Base-by-base conservation (phyloP, 2,113 vertebrate species). In the Nothoprocta pentlandii region DNA sequence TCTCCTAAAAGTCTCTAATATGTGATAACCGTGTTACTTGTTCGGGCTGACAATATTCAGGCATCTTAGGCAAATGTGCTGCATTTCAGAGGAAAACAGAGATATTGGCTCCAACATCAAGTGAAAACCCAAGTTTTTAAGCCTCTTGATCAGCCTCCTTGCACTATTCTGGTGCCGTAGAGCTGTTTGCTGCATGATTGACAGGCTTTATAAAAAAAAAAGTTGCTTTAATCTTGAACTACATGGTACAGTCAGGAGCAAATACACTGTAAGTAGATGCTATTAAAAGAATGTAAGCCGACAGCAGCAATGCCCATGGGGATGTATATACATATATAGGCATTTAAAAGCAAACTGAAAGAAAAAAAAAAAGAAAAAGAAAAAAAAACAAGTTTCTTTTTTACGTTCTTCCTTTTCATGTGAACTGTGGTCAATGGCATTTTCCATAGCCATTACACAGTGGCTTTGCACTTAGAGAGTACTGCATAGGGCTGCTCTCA, bases 261-360 rank as follows among this genome's bases (percentile, higher is more conserved):
- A 12, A 25, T 62, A 3, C 46, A 16, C 22, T 68, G n/a, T 42
- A 80, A 63, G 34, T 6, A 67, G 42, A n/a, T 69, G 56, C 4
- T 42, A 19, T 42, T 28, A 51, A 44, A 70, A 28, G 15, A 13
- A 32, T 4, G 6, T 34, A 34, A 81, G 22, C 17, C 34, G 34
- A 34, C 7, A n/a, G 12, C 42, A 80, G 16, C 30, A 25, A 36
- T 2, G 3, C 17, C 36, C 0, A 0, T 44, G 44, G 14, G 30
- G 10, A 6, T 25, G 14, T 1, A 0, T 9, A 44, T 44, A 44
- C 30, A 39, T 58, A 41, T 1, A 46, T 1, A 23, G 13, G 8
- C 10, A 47, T 42, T 12, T 56, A 16, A 94, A 89, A 94, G 15
- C 23, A 80, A 44, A 90, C 0, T 13, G 10, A 61, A 17, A 21